phyloP scores from a whole-genome alignment of 2,113 vertebrate species.

The Halichoeres trimaculatus region DNA sequence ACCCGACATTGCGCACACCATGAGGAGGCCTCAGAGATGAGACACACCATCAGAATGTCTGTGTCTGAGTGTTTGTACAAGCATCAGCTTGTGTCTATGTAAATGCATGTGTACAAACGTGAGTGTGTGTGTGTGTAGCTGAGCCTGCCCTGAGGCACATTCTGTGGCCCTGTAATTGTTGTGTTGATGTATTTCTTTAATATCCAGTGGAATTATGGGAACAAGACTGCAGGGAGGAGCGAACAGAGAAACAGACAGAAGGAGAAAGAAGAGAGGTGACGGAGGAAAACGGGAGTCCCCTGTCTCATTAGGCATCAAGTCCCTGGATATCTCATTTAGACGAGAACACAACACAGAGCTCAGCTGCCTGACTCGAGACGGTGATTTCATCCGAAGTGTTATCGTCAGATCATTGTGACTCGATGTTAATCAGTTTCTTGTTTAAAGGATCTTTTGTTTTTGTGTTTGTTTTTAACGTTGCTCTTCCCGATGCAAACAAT shows the following conservation, averaged over 20 bases:
- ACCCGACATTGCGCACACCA: constrained; percentile 2
- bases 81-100: constrained; percentile 16
- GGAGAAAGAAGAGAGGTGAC: constrained; percentile 16
- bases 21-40: background rate
- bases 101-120: background rate
- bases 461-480: too few species aligned
- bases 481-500: too few species aligned
- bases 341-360: background rate
- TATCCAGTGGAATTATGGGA: constrained; percentile 66
- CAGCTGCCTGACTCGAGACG: background rate
- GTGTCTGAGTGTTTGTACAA: constrained; percentile 6
- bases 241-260: constrained; percentile 12
- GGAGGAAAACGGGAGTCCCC: constrained; percentile 16
- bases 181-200: constrained; percentile 81
- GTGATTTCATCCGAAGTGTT: background rate
- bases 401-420: background rate
- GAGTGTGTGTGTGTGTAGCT: constrained; percentile 36
- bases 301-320: constrained; percentile 26
- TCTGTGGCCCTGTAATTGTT: constrained; percentile 69
- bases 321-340: constrained; percentile 22
- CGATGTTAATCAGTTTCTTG: background rate
- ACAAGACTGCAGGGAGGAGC: constrained; percentile 6
- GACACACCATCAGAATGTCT: background rate
- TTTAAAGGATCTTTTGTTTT: too few species aligned
- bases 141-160: constrained; percentile 65